Percentiles rank a stretch among this genome's conserved stretches.
Evolutionary conservation across 2,797 vertebrate species (phyloP).

Genomic region (Pipistrellus pipistrellus): DNA sequence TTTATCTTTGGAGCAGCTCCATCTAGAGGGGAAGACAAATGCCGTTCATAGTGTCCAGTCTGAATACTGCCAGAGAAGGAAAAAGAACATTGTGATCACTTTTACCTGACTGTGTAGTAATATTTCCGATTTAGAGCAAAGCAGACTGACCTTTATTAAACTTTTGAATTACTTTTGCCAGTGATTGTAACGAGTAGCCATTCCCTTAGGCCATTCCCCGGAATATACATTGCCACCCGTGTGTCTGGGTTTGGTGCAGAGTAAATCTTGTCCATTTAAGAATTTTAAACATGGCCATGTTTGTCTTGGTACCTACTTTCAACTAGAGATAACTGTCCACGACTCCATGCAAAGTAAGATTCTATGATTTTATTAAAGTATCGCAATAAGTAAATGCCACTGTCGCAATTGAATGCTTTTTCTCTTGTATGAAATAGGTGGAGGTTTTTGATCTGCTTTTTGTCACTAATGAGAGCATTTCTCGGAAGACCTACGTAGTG

Average conservation of each 20-base stretch:
- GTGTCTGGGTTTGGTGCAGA: constrained; percentile 43
- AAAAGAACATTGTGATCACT: constrained; percentile 38
- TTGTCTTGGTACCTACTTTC: constrained; percentile 36
- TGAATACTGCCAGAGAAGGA: constrained; percentile 8
- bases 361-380: constrained; percentile 45
- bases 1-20: constrained; percentile 25
- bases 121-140: constrained; percentile 60
- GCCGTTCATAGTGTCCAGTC: not conserved
- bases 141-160: constrained; percentile 40
- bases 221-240: not conserved
- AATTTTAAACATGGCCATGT: not conserved
- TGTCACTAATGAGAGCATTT: constrained; percentile 97
- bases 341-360: constrained; percentile 48
- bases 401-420: constrained; percentile 69
- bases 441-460: constrained; percentile 99
- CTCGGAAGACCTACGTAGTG: constrained; percentile 95
- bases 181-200: not conserved
- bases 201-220: not conserved
- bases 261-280: constrained; percentile 31
- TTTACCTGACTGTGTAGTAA: not conserved
- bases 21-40: not conserved
- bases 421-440: constrained; percentile 91
- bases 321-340: constrained; percentile 7
- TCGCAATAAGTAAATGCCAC: constrained; percentile 27
- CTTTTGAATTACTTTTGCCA: constrained; percentile 23